These are phyloP conservation scores for Elegia similella DNA, from an alignment of 2,888 invertebrate genomes.

Conservation along the genomic window DNA sequence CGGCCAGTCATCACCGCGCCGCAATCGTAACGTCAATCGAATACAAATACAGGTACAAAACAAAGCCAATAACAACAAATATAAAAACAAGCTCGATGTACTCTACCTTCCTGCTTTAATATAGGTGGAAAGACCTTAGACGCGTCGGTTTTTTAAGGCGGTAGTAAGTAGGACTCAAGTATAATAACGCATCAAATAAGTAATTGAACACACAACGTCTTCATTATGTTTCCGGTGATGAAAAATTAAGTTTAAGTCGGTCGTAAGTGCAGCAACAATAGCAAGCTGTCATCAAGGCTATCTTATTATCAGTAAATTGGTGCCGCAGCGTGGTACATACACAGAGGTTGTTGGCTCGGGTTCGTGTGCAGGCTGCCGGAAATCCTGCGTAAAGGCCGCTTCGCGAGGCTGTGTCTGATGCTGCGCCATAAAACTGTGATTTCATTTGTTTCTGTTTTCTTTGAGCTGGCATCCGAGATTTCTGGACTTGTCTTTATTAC, in stretches of 20 bases:
- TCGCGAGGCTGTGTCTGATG: conserved; percentile 47
- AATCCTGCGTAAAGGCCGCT: conserved; percentile 72
- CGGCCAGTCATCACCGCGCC: neutral
- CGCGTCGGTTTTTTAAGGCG: neutral
- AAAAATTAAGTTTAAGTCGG: neutral
- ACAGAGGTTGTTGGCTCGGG: conserved; percentile 43
- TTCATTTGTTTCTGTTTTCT: neutral
- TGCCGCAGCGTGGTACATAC: conserved; percentile 33
- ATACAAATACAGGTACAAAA: conserved; percentile 6
- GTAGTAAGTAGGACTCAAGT: neutral
- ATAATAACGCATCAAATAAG: neutral
- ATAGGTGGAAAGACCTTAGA: neutral
- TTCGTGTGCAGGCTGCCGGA: conserved; percentile 69
- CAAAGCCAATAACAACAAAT: neutral
- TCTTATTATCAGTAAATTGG: conserved; percentile 19
- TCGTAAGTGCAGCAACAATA: conserved; percentile 10
- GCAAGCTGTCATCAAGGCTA: conserved; percentile 8
- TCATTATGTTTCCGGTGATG: conserved; percentile 1
- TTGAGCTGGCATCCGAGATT: neutral
- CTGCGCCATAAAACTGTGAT: neutral
- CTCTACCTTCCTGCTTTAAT: neutral
- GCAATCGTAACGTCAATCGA: neutral
- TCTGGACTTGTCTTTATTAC: neutral
- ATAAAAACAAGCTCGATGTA: neutral
- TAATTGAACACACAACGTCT: neutral